These are phyloP conservation scores for Mylabris phalerata DNA, from an alignment of 1,140 invertebrate species.

Conservation along the genomic window DNA sequence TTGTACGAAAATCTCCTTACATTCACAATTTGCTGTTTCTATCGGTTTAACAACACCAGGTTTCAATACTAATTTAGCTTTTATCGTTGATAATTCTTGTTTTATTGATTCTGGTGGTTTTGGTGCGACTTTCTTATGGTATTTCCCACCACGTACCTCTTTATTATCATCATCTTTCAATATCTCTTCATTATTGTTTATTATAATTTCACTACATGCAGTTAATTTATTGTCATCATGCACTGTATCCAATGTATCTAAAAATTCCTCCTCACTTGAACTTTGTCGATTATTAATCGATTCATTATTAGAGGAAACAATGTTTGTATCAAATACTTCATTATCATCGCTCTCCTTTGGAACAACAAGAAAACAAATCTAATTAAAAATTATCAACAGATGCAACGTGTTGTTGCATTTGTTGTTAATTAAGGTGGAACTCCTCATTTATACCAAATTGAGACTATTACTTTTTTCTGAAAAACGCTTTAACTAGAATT, in stretches of 20 bases:
- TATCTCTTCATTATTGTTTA: neutral
- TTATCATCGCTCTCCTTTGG: conserved; percentile 33
- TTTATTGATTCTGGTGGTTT: conserved; percentile 24
- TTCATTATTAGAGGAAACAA: conserved; percentile 29
- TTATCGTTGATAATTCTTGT: conserved; percentile 24
- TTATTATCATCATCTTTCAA: neutral
- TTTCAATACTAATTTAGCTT: conserved; percentile 37
- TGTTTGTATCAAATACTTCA: conserved; percentile 32
- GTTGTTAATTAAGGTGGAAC: too few species aligned
- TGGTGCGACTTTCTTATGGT: conserved; percentile 38
- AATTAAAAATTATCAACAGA: neutral
- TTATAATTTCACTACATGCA: conserved; percentile 16
- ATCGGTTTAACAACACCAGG: conserved; percentile 35
- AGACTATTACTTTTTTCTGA: too few species aligned
- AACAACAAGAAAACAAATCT: conserved; percentile 1
- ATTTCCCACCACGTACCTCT: conserved; percentile 34
- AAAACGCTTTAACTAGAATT: too few species aligned
- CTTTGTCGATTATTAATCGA: conserved; percentile 13
- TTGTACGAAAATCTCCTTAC: conserved; percentile 30
- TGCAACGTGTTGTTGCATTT: too few species aligned
- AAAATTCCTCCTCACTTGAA: conserved; percentile 38
- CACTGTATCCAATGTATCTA: conserved; percentile 28
- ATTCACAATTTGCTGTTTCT: conserved; percentile 16
- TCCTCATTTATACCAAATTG: too few species aligned
- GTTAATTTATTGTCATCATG: conserved; percentile 21